Evolutionary conservation across 2,797 vertebrate genomes (phyloP).

Genomic region (Sebastes cheni): DNA sequence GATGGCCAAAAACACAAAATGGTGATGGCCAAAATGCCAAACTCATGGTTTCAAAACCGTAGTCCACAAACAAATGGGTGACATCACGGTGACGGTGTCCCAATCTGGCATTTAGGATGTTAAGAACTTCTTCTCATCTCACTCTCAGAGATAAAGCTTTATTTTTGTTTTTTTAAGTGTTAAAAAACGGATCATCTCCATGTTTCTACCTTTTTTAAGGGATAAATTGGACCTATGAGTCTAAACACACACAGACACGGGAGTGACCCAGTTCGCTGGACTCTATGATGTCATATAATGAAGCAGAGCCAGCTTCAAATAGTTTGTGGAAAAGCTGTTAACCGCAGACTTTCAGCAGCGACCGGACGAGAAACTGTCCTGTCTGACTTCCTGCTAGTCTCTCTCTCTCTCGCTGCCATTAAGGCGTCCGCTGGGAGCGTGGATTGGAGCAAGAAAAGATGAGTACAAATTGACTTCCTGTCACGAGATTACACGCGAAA

Average conservation of each 20-base stretch:
- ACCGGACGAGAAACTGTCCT: background rate
- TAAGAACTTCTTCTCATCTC: background rate
- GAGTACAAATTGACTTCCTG: constrained; percentile 38
- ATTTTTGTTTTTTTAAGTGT: background rate
- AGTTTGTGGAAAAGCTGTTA: constrained; percentile 21
- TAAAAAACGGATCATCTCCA: background rate
- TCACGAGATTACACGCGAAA: background rate
- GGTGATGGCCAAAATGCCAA: no score
- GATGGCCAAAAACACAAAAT: no score
- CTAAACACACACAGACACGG: no score
- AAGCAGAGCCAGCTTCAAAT: background rate
- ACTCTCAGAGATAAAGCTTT: background rate
- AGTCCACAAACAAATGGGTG: no score
- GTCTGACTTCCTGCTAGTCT: background rate
- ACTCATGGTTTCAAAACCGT: no score
- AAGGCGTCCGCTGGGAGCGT: constrained; percentile 9
- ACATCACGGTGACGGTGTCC: no score
- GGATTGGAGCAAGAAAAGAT: background rate
- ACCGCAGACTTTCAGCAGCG: background rate
- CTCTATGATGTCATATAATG: background rate
- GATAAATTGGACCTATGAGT: background rate
- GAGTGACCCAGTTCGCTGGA: background rate
- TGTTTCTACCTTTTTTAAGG: background rate
- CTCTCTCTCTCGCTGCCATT: background rate
- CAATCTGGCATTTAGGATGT: no score